phyloP scores from a whole-genome alignment of 2,113 vertebrate species.

The Coptodon bakossiorum region DNA sequence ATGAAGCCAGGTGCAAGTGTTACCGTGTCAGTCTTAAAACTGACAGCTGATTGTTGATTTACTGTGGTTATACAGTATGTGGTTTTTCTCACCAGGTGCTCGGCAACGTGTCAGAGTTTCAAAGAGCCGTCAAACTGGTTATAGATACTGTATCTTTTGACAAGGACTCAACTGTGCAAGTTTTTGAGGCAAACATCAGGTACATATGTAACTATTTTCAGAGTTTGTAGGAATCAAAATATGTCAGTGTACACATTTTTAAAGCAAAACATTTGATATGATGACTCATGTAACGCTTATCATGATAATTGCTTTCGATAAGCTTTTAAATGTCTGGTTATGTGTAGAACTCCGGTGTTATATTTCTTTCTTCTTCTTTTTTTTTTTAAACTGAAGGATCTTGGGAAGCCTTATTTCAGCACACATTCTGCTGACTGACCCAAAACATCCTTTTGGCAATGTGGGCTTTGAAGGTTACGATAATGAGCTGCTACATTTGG shows the following conservation, averaged over 20 bases:
- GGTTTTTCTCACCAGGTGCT: slow-evolving; percentile 77
- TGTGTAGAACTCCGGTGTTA: not conserved
- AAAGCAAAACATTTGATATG: not conserved
- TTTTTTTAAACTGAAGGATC: slow-evolving; percentile 70
- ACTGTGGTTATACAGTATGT: not conserved
- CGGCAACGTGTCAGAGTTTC: slow-evolving; percentile 94
- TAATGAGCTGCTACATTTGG: slow-evolving; percentile 89
- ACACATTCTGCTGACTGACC: slow-evolving; percentile 93
- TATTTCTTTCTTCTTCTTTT: not conserved
- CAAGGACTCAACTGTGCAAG: slow-evolving; percentile 96
- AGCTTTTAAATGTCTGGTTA: not conserved
- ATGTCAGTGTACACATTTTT: not conserved
- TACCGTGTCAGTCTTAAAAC: not conserved
- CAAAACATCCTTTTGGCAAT: slow-evolving; percentile 90
- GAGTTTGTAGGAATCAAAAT: not conserved
- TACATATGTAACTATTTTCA: slow-evolving; percentile 34
- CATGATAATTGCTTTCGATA: not conserved
- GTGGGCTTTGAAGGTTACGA: slow-evolving; percentile 87
- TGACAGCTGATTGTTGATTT: not conserved
- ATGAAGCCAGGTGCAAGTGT: not conserved
- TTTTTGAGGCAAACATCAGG: slow-evolving; percentile 98
- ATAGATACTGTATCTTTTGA: slow-evolving; percentile 97
- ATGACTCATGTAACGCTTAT: not conserved
- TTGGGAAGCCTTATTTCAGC: slow-evolving; percentile 93
- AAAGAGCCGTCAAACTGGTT: slow-evolving; percentile 91